Evolutionary conservation across 1,140 invertebrate genomes (phyloP).

Genomic region (Ceratina australensis): DNA sequence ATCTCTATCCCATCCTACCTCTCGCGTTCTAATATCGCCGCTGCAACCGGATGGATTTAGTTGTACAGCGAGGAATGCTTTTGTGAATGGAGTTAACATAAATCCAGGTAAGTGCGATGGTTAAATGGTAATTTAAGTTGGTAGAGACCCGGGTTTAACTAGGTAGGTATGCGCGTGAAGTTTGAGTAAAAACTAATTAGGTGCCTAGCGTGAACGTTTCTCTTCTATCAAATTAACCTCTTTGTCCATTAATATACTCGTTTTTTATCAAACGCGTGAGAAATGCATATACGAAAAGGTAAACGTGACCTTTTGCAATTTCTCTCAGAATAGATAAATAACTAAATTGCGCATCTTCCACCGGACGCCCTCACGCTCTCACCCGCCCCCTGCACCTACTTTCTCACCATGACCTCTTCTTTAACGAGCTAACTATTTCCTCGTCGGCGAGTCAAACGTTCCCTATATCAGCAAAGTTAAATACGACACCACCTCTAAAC

Average conservation of each 20-base stretch:
- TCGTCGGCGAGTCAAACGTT: slow-evolving; percentile 23
- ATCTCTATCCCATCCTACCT: slow-evolving; percentile 3
- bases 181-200: neutral
- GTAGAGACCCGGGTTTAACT: neutral
- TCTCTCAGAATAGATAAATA: slow-evolving; percentile 6
- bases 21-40: slow-evolving; percentile 24
- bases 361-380: neutral
- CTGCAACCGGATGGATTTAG: neutral
- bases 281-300: too few relatives aligned
- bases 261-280: too few relatives aligned
- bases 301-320: slow-evolving; percentile 17
- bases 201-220: neutral
- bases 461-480: slow-evolving; percentile 22
- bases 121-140: slow-evolving; percentile 15
- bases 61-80: slow-evolving; percentile 15
- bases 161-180: neutral
- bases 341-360: neutral
- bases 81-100: neutral
- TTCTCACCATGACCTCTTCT: neutral
- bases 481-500: slow-evolving; percentile 21
- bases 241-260: too few relatives aligned
- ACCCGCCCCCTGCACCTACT: neutral
- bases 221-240: too few relatives aligned
- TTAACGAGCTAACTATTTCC: slow-evolving; percentile 30
- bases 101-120: neutral